Evolutionary conservation across 2,888 invertebrate genomes (phyloP), one percentile per base, ranked within the genome.

Genomic region (Branchipolynoe longqiensis): DNA sequence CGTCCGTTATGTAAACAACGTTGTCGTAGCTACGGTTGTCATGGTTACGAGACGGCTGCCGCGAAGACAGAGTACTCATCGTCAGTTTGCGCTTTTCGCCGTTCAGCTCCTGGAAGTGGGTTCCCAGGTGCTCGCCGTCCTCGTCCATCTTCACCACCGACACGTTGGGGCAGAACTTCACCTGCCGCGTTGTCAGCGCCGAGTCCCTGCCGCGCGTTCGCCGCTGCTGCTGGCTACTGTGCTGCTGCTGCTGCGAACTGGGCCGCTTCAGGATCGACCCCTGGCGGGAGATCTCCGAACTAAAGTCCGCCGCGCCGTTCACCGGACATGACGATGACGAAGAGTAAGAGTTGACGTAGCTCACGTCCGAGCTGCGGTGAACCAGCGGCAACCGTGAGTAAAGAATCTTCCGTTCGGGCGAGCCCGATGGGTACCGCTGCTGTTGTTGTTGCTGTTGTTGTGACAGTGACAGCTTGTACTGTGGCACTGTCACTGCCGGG

Each of bases 141-240:
- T 86, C 86, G 41, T 40, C 56, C 83, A 86, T 83, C 22, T 54
- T 59, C n/a, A 74, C 36, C 18, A 86, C 86, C 0, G 86, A 84
- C 40, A 86, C 86, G 56, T 83, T 56, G 18, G 69, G 38, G 36
- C 40, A 33, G 83, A 86, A 86, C 73, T 86, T 69, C 14, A 86
- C 86, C 48, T 74, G 74, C 41, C 41, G 38, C 4, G 38, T 38
- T 25, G 3, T 40, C n/a, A 41, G 6, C 22, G 28, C 22, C 25
- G 4, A 3, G n/a, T 28, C 25, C 31, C 64, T 4, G 64, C 64
- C 64, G n/a, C 56, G 22, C n/a, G 22, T 22, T 22, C 56, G 22
- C 18, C 48, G 8, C 6, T 25, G n/a, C 6, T n/a, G 22, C n/a
- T 25, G 22, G 18, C 56, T 56, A 25, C 56, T 56, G n/a, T 3